Evolutionary conservation across 2,888 invertebrate genomes (phyloP).

Genomic region (Therioaphis trifolii): DNA sequence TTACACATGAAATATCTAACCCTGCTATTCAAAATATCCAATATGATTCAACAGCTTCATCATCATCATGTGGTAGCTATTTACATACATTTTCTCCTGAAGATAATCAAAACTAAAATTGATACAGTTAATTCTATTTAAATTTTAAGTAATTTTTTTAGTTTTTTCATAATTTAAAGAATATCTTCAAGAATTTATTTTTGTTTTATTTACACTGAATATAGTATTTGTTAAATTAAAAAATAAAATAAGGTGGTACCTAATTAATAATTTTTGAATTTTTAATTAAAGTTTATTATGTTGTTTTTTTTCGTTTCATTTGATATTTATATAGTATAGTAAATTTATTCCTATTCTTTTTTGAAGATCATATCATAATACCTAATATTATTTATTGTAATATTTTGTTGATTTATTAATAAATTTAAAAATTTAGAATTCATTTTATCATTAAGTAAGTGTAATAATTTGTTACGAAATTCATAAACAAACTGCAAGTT

Average conservation of each 20-base stretch:
- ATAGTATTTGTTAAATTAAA: conserved; percentile 19
- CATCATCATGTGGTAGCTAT: background rate
- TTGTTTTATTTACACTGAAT: conserved; percentile 1
- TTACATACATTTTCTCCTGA: background rate
- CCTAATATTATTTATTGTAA: background rate
- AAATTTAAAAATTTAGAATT: background rate
- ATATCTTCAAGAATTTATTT: background rate
- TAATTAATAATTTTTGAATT: too few relatives aligned
- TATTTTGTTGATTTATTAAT: conserved; percentile 15
- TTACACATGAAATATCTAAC: background rate
- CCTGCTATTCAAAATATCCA: background rate
- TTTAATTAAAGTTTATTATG: conserved; percentile 11
- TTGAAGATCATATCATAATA: background rate
- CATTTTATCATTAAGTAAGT: background rate
- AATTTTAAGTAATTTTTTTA: conserved; percentile 1
- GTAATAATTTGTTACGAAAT: background rate
- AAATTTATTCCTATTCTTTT: background rate
- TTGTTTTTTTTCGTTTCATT: conserved; percentile 11
- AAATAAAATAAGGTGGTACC: conserved; percentile 9
- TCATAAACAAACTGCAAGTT: background rate
- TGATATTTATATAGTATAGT: background rate
- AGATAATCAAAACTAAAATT: conserved; percentile 10
- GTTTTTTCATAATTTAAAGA: background rate
- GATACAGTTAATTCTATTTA: background rate
- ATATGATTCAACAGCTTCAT: background rate